Conservation (phyloP, 2,888 invertebrate genomes). For the Coleophora flavipennella region DNA sequence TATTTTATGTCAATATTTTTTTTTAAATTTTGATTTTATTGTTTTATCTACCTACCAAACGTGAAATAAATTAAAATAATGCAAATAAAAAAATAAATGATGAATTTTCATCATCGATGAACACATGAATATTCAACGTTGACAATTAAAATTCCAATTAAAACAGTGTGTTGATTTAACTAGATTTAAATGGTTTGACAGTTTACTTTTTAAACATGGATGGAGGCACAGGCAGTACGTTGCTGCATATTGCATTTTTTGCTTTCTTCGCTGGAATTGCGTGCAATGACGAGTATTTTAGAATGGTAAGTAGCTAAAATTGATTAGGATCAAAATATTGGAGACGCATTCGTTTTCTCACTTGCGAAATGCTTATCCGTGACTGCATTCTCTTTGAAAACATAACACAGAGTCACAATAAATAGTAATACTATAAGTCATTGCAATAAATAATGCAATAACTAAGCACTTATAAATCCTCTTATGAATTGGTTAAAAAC, state of each 20-base stretch:
- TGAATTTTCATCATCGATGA: conserved; percentile 3
- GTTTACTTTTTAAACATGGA: conserved; percentile 38
- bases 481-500: no score
- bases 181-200: conserved; percentile 21
- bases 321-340: conserved; percentile 6
- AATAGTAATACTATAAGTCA: no score
- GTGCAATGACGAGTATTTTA: conserved; percentile 48
- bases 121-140: background rate
- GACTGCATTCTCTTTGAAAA: no score
- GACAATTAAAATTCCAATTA: conserved; percentile 5
- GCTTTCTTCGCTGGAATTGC: conserved; percentile 58
- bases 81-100: conserved; percentile 1
- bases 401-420: no score
- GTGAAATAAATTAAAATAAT: conserved; percentile 12
- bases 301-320: conserved; percentile 49
- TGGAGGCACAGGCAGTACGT: conserved; percentile 20
- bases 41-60: no score
- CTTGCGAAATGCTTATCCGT: no score
- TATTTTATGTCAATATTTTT: no score
- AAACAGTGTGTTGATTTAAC: conserved; percentile 3
- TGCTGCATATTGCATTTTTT: conserved; percentile 34
- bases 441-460: no score
- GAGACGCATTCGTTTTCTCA: conserved; percentile 4
- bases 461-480: no score
- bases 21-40: no score